These are phyloP conservation scores for Uromys caudimaculatus DNA, from an alignment of 2,797 vertebrate species.

Conservation along the genomic window DNA sequence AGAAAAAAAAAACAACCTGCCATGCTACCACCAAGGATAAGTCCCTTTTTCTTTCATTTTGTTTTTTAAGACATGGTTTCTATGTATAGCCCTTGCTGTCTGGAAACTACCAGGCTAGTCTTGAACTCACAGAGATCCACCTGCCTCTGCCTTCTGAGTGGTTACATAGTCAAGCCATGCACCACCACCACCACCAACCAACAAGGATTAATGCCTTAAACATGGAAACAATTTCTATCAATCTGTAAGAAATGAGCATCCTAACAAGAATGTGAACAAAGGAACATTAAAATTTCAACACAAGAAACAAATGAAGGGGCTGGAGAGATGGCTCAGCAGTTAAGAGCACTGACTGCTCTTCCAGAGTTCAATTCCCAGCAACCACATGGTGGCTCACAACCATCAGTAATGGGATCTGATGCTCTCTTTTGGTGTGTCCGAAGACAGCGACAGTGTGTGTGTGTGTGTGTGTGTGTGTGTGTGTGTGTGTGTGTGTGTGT, in stretches of 20 bases:
- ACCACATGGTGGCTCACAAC: too few relatives aligned
- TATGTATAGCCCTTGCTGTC: not conserved
- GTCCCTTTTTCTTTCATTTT: not conserved
- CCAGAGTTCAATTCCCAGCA: too few relatives aligned
- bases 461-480: too few relatives aligned
- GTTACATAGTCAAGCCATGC: not conserved
- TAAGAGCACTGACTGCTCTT: too few relatives aligned
- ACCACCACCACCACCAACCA: not conserved
- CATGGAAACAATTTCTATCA: constrained; percentile 31
- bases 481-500: too few relatives aligned
- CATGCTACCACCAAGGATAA: not conserved
- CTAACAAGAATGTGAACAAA: constrained; percentile 17
- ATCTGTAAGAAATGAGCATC: constrained; percentile 20
- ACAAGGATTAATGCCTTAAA: constrained; percentile 6
- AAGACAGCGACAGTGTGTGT: too few relatives aligned
- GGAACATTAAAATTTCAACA: not conserved
- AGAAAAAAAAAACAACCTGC: not conserved
- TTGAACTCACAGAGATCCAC: not conserved
- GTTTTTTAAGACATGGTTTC: not conserved
- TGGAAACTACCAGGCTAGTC: not conserved
- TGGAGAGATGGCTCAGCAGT: too few relatives aligned
- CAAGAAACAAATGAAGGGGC: not conserved
- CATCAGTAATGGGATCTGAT: too few relatives aligned
- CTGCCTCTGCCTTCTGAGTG: not conserved
- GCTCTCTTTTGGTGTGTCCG: too few relatives aligned